phyloP scores from a whole-genome alignment of 2,113 vertebrate species.

The Danio rerio region GRCz12tu NC_133176.1:57623001-57623500 shows the following conservation, averaged over 20 bases:
- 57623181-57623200: too few relatives aligned
- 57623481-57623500: constrained; percentile 96
- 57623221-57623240: too few relatives aligned
- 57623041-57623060: too few relatives aligned
- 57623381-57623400: neutral
- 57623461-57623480: constrained; percentile 95
- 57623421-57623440: constrained; percentile 13
- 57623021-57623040: too few relatives aligned
- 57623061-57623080: too few relatives aligned
- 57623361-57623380: constrained; percentile 79
- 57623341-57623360: constrained; percentile 95
- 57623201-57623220: too few relatives aligned
- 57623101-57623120: too few relatives aligned
- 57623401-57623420: neutral
- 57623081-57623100: too few relatives aligned
- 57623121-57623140: too few relatives aligned
- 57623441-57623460: constrained; percentile 96
- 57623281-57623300: constrained; percentile 96
- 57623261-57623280: constrained; percentile 75
- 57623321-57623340: constrained; percentile 94
- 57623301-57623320: constrained; percentile 92
- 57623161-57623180: neutral
- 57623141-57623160: too few relatives aligned
- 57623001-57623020: too few relatives aligned
- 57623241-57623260: neutral